phyloP scores from a whole-genome alignment of 1,140 invertebrate genomes.

The Hylaeus anthracinus region DNA sequence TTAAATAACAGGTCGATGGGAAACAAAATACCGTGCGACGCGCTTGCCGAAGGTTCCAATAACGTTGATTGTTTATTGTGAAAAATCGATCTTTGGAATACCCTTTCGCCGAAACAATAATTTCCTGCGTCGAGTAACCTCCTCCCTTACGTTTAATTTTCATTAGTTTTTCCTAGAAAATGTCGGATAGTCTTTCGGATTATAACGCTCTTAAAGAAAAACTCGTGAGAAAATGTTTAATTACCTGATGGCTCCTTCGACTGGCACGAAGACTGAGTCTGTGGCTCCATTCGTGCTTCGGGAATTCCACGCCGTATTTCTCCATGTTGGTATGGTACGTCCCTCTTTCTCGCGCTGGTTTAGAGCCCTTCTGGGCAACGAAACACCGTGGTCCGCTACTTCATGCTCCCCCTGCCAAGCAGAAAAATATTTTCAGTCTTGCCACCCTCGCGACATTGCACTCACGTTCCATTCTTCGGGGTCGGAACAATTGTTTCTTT shows the following conservation, averaged over 20 bases:
- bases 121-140: no score
- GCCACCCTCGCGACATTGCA: background rate
- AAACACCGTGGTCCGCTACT: constrained; percentile 51
- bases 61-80: background rate
- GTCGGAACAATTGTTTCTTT: background rate
- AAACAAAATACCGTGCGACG: background rate
- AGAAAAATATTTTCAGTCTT: constrained; percentile 18
- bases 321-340: constrained; percentile 49
- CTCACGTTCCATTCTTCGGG: background rate
- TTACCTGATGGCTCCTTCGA: constrained; percentile 79
- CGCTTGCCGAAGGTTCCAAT: background rate
- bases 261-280: constrained; percentile 82
- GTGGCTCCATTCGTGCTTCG: constrained; percentile 83
- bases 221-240: no score
- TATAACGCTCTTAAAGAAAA: no score
- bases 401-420: constrained; percentile 61
- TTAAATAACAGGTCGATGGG: background rate
- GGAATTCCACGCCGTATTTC: constrained; percentile 77
- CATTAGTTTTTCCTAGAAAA: no score
- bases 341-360: constrained; percentile 8
- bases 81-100: no score
- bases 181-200: no score
- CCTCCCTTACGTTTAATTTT: no score
- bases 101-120: no score
- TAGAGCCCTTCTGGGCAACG: constrained; percentile 55